Evolutionary conservation across 1,140 invertebrate genomes (phyloP).

Genomic region (Neodiprion fabricii): DNA sequence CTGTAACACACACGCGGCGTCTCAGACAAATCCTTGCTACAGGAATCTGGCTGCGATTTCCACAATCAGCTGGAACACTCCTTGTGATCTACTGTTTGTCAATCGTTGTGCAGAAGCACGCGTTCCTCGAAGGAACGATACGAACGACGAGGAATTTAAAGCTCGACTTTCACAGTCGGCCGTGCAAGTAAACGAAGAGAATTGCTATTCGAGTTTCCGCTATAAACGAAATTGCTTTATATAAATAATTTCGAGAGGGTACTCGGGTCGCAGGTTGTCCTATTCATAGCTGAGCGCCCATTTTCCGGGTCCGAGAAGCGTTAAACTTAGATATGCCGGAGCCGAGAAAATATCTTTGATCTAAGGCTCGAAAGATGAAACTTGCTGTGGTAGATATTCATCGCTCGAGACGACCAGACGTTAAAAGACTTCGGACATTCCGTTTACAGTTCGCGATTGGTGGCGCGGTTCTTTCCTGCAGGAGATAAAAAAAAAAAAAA

Average conservation of each 20-base stretch:
- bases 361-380: conserved; percentile 17
- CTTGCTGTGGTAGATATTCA: neutral
- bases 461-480: too few species aligned
- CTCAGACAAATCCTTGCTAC: neutral
- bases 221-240: conserved; percentile 31
- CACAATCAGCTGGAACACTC: neutral
- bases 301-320: conserved; percentile 51
- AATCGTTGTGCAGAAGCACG: neutral
- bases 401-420: too few species aligned
- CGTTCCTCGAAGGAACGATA: too few species aligned
- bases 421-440: too few species aligned
- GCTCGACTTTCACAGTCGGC: too few species aligned
- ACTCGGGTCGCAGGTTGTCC: conserved; percentile 41
- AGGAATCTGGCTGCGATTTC: neutral
- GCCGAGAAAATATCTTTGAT: conserved; percentile 33
- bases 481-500: conserved; percentile 16
- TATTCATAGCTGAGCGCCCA: conserved; percentile 51
- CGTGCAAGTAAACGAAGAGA: too few species aligned
- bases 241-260: conserved; percentile 43
- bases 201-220: neutral
- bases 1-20: neutral
- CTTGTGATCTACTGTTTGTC: neutral
- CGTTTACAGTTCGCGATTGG: too few species aligned
- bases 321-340: conserved; percentile 45
- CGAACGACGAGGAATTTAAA: too few species aligned